Evolutionary conservation across 2,888 invertebrate species (phyloP), one percentile per base, ranked within the genome.

Genomic region (Orthosia cruda): DNA sequence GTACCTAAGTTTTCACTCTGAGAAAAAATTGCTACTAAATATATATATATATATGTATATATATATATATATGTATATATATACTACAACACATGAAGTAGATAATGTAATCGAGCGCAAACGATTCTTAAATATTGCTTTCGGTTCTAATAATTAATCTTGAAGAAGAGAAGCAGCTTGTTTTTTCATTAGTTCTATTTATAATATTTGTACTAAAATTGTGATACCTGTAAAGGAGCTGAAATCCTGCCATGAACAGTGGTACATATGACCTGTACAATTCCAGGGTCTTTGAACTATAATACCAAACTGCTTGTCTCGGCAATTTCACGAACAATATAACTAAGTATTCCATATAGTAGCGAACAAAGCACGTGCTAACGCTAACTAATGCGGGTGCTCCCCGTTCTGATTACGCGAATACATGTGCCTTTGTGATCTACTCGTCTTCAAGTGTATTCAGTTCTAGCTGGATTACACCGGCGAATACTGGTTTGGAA

Each of bases 381-480:
- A 72, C 64, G 45, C 57, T 52, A 70, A 72, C 64, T 70, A 65
- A 82, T 87, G 70, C 75, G 67, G 87, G 85, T 55, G 23, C 71
- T 68, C 13, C 62, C 63, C 16, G 59, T 71, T 71, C 62, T 74
- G 76, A 81, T 76, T 80, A 74, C 58, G 71, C 40, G 76, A 81
- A 73, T 80, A 74, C 58, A 74, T 32, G 71, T 58, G 72, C 74
- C 68, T 85, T 85, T 76, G 74, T 71, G n/a, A 71, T 64, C 40
- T 61, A 2, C 63, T 78, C 66, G 45, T 69, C 59, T 72, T 64
- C 23, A 7, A 45, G 61, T 63, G 55, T 68, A 77, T 66, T 26
- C 20, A 45, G 67, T 61, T 73, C 20, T 71, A 69, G 64, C 73
- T 65, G 23, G 54, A 69, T 72, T 62, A 11, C 64, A 23, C 68